Evolutionary conservation across 2,888 invertebrate species (phyloP), one percentile per base, ranked within the genome.

Genomic region (Tyria jacobaeae): DNA sequence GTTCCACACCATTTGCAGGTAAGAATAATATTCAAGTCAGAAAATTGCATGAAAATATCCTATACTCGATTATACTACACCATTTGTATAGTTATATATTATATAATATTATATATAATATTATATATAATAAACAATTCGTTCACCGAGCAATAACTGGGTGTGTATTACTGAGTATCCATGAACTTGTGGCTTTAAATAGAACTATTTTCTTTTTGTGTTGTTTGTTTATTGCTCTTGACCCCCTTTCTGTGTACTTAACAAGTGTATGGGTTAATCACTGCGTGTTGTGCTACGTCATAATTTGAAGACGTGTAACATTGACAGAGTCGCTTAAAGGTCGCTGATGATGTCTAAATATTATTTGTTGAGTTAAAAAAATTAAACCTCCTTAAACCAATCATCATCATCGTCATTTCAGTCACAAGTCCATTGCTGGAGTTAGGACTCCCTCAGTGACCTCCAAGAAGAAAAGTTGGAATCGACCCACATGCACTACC

Each of bases 121-220:
- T n/a, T n/a, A n/a, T n/a, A n/a, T n/a, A n/a, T n/a, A n/a, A n/a
- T 52, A 47, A 51, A 59, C 35, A 37, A 44, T 39, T 52, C 34
- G 7, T 44, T 47, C 52, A 35, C 34, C 34, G 10, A 53, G 25
- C 27, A 58, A 51, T 58, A 51, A 39, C 34, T 53, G 7, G 41
- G 31, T 12, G 10, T 3, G 53, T n/a, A n/a, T n/a, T n/a, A n/a
- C n/a, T n/a, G n/a, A n/a, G n/a, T 54, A 48, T 15, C 54, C 54
- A 31, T 60, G 54, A 60, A 60, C 60, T 49, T 49, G 54, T 41
- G 15, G 5, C 55, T 49, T 50, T n/a, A 60, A 55, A 60, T 60
- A 55, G 24, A 47, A 51, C 15, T 12, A 31, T 50, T 44, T 44
- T 10, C 21, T 44, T 44, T n/a, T 52, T 17, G 21, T 52, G 12